Conservation (phyloP, 2,888 invertebrate species). For the Ophion obscuratus region DNA sequence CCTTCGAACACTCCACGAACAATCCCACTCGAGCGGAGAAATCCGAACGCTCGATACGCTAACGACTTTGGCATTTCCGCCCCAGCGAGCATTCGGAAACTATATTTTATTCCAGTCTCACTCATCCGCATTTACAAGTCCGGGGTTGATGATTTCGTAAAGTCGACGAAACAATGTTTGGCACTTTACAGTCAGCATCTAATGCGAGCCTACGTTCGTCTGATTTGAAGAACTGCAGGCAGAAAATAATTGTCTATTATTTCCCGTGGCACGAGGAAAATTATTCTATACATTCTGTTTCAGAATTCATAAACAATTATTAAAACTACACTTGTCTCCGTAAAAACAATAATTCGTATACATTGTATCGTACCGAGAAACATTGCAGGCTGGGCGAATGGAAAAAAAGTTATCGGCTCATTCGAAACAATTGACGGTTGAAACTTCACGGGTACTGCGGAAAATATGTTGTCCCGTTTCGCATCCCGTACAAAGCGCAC, state of each 20-base stretch:
- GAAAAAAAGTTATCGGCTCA: no score
- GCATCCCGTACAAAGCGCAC: neutral
- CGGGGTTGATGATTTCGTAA: neutral
- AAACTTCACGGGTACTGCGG: constrained; percentile 3
- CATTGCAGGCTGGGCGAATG: neutral
- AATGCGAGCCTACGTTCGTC: neutral
- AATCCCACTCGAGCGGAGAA: neutral
- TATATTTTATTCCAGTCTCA: neutral
- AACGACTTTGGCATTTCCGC: neutral
- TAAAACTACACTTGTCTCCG: neutral
- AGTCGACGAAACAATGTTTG: neutral
- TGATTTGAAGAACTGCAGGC: no score
- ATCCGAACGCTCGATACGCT: neutral
- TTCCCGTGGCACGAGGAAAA: neutral
- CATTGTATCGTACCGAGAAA: neutral
- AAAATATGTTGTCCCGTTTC: constrained; percentile 11
- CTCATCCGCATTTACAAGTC: neutral
- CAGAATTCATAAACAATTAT: neutral
- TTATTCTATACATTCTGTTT: neutral
- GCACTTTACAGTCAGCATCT: neutral
- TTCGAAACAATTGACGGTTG: neutral
- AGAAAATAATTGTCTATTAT: no score
- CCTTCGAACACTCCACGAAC: neutral
- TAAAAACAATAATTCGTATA: neutral
- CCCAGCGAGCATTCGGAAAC: neutral